These are phyloP conservation scores for Tympanuchus pallidicinctus DNA, from an alignment of 2,113 vertebrate genomes.

Conservation along the genomic window DNA sequence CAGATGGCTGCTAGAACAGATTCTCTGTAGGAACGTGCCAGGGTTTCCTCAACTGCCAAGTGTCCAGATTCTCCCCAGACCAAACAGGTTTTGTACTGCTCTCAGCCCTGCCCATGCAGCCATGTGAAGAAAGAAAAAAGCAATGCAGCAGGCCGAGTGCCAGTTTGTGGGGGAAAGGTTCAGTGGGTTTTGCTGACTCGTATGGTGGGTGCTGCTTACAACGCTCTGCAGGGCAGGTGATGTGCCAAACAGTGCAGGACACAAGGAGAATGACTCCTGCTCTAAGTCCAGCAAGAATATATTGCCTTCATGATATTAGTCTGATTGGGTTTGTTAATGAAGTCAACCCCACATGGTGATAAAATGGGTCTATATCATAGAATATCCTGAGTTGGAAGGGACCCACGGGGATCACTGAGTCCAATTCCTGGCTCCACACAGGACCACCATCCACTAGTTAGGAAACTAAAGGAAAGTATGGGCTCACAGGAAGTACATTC, in stretches of 20 bases:
- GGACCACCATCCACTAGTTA: background rate
- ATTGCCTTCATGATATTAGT: accelerated
- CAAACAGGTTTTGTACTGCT: background rate
- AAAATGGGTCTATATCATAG: background rate
- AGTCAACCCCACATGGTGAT: background rate
- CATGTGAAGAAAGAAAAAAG: background rate
- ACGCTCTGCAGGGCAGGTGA: background rate
- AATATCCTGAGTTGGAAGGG: no score
- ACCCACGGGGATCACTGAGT: no score
- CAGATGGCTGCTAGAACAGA: background rate
- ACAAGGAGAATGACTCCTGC: background rate
- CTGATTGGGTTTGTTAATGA: background rate
- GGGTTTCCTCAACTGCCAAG: background rate
- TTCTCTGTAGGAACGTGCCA: background rate
- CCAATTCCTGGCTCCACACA: no score
- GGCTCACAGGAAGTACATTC: background rate
- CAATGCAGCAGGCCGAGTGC: background rate
- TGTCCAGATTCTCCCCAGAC: background rate
- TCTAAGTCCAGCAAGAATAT: background rate
- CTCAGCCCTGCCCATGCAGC: background rate
- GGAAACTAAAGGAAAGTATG: background rate
- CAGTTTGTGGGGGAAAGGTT: background rate
- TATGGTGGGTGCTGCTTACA: background rate
- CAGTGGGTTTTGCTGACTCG: background rate
- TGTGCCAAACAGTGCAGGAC: background rate